These are phyloP conservation scores for Mimas tiliae DNA, from an alignment of 2,888 invertebrate species.

Conservation along the genomic window DNA sequence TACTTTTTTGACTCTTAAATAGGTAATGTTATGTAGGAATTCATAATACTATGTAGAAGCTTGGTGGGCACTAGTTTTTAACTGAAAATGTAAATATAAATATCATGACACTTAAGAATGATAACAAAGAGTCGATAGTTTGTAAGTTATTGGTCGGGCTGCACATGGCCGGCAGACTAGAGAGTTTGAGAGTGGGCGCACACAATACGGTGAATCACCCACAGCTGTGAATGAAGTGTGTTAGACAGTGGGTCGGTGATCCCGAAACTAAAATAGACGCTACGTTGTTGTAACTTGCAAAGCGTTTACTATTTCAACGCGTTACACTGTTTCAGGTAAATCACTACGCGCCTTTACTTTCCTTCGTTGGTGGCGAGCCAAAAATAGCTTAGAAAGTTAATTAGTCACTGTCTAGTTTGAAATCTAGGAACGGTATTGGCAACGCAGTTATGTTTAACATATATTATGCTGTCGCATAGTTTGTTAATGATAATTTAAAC, in stretches of 20 bases:
- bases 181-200: conserved; percentile 59
- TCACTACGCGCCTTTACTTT: conserved; percentile 30
- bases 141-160: conserved; percentile 37
- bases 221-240: conserved; percentile 67
- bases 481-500: conserved; percentile 1
- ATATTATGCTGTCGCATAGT: not conserved
- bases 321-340: conserved; percentile 52
- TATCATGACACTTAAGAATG: not conserved
- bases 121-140: conserved; percentile 4
- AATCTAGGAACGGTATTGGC: not conserved
- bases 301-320: conserved; percentile 55
- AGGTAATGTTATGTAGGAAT: not conserved
- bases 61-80: not conserved
- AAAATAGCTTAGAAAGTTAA: conserved; percentile 29
- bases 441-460: not conserved
- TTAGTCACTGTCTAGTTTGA: conserved; percentile 14
- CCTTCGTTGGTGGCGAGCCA: conserved; percentile 28
- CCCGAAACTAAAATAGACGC: conserved; percentile 68
- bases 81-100: conserved; percentile 3
- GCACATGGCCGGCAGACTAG: conserved; percentile 51
- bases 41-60: conserved; percentile 9
- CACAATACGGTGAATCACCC: conserved; percentile 74
- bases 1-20: not conserved
- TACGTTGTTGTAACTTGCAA: conserved; percentile 55
- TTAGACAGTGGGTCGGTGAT: conserved; percentile 70